phyloP scores from a whole-genome alignment of 2,888 invertebrate species.

The Acholoe squamosa region DNA sequence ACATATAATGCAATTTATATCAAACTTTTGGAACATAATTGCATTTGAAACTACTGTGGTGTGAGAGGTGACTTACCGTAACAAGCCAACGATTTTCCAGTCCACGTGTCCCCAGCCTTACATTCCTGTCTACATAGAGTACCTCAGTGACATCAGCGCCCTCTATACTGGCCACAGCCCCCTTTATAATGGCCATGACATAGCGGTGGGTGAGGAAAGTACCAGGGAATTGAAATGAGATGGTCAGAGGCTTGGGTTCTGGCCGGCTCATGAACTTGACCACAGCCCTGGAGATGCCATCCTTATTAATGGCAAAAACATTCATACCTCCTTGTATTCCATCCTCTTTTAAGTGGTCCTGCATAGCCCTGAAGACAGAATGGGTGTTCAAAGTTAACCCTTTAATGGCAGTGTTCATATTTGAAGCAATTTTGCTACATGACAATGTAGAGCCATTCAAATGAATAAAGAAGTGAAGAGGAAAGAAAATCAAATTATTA shows the following conservation, averaged over 20 bases:
- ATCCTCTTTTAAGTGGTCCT: constrained; percentile 1
- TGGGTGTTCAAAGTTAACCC: no score
- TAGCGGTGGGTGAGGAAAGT: constrained; percentile 69
- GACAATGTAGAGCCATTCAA: no score
- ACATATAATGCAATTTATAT: no score
- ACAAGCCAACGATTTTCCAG: constrained; percentile 68
- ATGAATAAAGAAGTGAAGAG: no score
- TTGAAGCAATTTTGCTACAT: no score
- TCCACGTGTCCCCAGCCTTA: constrained; percentile 65
- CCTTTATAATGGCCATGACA: constrained; percentile 66
- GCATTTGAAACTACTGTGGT: background rate
- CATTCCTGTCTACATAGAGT: constrained; percentile 68
- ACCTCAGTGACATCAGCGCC: constrained; percentile 59
- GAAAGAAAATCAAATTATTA: no score
- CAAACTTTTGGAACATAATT: no score
- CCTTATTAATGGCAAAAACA: constrained; percentile 66
- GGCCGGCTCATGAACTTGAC: constrained; percentile 66
- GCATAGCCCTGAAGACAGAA: background rate
- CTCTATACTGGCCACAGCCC: background rate
- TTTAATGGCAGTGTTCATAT: no score
- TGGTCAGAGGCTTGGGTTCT: constrained; percentile 62
- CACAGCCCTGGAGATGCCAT: constrained; percentile 67
- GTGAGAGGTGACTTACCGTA: constrained; percentile 33
- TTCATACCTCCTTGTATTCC: constrained; percentile 55
- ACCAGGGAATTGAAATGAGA: constrained; percentile 68